Evolutionary conservation across 2,797 vertebrate genomes (phyloP).

Genomic region (Scolopax rusticola): DNA sequence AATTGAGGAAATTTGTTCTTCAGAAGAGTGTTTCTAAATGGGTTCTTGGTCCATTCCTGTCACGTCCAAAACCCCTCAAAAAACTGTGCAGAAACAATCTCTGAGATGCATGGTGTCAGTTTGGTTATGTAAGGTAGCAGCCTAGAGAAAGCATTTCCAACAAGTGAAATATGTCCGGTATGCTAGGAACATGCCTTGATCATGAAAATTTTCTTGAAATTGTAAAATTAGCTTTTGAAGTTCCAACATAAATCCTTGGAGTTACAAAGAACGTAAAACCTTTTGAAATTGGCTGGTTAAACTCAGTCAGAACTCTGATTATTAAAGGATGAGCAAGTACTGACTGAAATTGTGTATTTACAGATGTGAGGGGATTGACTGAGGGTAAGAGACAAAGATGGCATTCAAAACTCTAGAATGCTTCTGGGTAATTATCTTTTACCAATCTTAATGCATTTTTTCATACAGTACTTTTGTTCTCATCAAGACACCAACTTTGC

Average conservation of each 20-base stretch:
- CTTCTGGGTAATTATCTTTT: constrained; percentile 16
- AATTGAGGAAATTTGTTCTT: background rate
- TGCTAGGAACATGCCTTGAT: background rate
- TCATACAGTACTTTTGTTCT: constrained; percentile 17
- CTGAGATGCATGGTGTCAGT: background rate
- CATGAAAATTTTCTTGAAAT: background rate
- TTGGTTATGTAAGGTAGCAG: background rate
- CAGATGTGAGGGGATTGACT: background rate
- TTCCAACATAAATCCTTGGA: background rate
- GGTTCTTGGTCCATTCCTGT: background rate
- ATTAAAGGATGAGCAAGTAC: background rate
- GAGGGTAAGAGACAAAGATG: background rate
- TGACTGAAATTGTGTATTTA: background rate
- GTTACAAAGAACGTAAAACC: background rate
- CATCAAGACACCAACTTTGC: constrained; percentile 37
- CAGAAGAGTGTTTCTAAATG: background rate
- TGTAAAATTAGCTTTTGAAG: background rate
- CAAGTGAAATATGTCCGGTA: background rate
- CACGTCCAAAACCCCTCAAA: background rate
- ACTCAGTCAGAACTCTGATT: background rate
- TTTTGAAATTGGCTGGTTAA: background rate
- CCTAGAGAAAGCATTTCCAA: background rate
- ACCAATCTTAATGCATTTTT: background rate
- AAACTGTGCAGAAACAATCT: background rate
- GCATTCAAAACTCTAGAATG: constrained; percentile 19